phyloP scores from a whole-genome alignment of 1,140 invertebrate species.

The Drosophila varians region DNA sequence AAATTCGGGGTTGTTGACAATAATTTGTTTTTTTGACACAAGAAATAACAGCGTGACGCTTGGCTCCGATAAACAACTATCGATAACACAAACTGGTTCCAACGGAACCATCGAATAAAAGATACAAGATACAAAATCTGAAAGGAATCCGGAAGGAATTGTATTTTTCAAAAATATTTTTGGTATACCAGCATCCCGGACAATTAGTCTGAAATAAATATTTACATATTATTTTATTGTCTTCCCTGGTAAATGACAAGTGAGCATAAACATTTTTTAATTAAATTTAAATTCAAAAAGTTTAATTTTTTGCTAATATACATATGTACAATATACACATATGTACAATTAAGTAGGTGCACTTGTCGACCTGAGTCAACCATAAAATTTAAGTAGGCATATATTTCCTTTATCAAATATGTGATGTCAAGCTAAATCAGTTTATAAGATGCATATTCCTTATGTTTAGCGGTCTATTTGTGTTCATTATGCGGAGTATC shows the following conservation, averaged over 20 bases:
- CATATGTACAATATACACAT: background rate
- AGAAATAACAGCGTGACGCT: background rate
- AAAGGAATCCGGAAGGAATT: too few relatives aligned
- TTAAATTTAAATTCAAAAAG: background rate
- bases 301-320: background rate
- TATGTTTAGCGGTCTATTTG: background rate
- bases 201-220: too few relatives aligned
- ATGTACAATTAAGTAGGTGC: background rate
- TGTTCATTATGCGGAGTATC: background rate
- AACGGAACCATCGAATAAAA: background rate
- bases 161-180: too few relatives aligned
- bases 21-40: background rate
- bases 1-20: constrained; percentile 19
- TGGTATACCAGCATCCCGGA: too few relatives aligned
- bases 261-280: too few relatives aligned
- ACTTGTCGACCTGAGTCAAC: background rate
- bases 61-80: background rate
- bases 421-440: constrained; percentile 15
- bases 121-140: background rate
- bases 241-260: too few relatives aligned
- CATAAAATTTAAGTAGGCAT: constrained; percentile 34
- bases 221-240: too few relatives aligned
- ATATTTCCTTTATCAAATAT: constrained; percentile 16
- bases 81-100: background rate
- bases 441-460: constrained; percentile 1